phyloP scores from a whole-genome alignment of 2,113 vertebrate species.

The Phycodurus eques region DNA sequence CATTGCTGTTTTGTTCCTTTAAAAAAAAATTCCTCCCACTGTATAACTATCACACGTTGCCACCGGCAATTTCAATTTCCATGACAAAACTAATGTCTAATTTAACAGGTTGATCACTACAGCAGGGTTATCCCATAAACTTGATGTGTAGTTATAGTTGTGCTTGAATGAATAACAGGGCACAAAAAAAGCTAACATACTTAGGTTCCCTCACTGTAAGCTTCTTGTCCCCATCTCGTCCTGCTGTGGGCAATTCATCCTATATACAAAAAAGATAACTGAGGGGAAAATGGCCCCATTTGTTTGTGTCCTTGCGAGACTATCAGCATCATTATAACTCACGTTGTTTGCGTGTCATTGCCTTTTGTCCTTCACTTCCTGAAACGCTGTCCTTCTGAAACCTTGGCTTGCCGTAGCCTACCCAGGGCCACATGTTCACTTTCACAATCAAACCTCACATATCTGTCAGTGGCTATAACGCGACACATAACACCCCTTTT shows the following conservation, averaged over 20 bases:
- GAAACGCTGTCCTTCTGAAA: conserved; percentile 18
- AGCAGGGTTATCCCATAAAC: background rate
- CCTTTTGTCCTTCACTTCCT: conserved; percentile 23
- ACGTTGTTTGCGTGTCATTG: conserved; percentile 19
- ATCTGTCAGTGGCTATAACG: conserved; percentile 5
- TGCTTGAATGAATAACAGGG: background rate
- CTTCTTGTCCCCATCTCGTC: conserved; percentile 5
- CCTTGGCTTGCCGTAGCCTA: background rate
- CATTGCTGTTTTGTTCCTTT: background rate
- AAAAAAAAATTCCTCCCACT: background rate
- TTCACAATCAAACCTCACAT: conserved; percentile 7
- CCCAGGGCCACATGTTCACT: conserved; percentile 2
- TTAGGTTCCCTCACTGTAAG: conserved; percentile 1
- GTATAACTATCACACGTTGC: background rate
- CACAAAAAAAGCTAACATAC: background rate
- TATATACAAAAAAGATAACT: background rate
- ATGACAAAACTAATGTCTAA: background rate
- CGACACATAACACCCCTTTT: background rate
- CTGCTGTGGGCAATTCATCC: conserved; percentile 5
- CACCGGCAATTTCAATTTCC: background rate
- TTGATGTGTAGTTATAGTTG: background rate
- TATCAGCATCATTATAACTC: conserved; percentile 13
- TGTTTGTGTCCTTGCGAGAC: conserved; percentile 20
- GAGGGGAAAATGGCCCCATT: background rate
- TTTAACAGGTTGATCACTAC: background rate